These are phyloP conservation scores for Notothenia rossii DNA, from an alignment of 2,113 vertebrate species.

Conservation along the genomic window DNA sequence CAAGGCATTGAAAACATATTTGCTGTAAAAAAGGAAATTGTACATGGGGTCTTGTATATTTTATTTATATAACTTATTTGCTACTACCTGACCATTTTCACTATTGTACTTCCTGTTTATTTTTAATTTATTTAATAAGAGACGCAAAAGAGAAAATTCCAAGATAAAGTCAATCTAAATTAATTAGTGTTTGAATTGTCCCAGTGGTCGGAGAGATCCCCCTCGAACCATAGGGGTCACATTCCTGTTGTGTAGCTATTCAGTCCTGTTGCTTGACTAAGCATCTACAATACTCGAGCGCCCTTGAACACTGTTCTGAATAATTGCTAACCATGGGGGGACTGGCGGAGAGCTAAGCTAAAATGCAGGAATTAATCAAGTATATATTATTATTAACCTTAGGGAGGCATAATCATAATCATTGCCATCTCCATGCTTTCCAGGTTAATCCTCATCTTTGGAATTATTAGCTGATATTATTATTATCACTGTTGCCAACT, in stretches of 20 bases:
- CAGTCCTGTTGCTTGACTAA: slow-evolving; percentile 23
- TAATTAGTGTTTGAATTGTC: background rate
- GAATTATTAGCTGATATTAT: slow-evolving; percentile 46
- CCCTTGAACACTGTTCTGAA: slow-evolving; percentile 18
- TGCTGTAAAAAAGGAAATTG: too few species aligned
- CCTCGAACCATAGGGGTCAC: background rate
- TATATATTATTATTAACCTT: slow-evolving; percentile 22
- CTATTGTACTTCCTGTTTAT: too few species aligned
- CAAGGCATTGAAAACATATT: too few species aligned
- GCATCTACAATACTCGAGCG: background rate
- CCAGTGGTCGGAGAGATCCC: background rate
- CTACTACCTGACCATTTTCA: too few species aligned
- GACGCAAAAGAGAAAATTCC: too few species aligned
- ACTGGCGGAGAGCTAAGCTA: background rate
- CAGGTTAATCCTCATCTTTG: slow-evolving; percentile 36
- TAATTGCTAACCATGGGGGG: slow-evolving; percentile 3
- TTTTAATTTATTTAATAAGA: too few species aligned
- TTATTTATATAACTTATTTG: too few species aligned
- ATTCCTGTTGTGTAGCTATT: slow-evolving; percentile 5
- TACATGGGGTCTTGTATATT: too few species aligned
- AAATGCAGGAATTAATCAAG: slow-evolving; percentile 2
- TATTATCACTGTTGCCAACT: slow-evolving; percentile 7
- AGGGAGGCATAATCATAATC: slow-evolving; percentile 7
- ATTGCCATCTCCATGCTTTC: slow-evolving; percentile 10
- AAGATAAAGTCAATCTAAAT: too few species aligned